phyloP scores from a whole-genome alignment of 64 coral and sea anemone genomes.

The Stichodactyla mertensii region DNA sequence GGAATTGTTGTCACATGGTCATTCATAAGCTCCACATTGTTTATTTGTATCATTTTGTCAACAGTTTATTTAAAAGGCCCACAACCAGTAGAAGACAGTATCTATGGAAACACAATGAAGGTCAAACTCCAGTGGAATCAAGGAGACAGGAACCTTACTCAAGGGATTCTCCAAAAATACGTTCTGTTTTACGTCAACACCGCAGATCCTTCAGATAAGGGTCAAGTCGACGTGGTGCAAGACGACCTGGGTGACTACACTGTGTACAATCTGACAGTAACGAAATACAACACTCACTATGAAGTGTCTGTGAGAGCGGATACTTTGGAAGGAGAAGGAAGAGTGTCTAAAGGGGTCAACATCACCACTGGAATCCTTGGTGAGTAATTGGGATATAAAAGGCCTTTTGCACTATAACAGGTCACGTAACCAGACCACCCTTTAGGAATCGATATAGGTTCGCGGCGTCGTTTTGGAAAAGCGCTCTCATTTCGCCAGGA shows the following conservation, averaged over 20 bases:
- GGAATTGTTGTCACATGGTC: no score
- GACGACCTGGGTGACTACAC: not conserved
- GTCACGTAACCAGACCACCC: no score
- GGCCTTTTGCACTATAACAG: no score
- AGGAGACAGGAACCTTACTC: not conserved
- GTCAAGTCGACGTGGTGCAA: not conserved
- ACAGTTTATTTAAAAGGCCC: not conserved
- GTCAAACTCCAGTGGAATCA: not conserved
- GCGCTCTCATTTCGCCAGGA: no score
- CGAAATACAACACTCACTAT: not conserved
- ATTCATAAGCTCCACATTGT: no score
- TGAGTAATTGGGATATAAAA: not conserved
- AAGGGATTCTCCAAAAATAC: not conserved
- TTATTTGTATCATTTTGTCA: not conserved
- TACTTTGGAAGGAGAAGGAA: constrained; percentile 1
- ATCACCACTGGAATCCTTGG: constrained; percentile 3
- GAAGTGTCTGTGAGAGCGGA: not conserved
- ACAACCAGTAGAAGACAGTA: not conserved
- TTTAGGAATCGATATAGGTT: no score
- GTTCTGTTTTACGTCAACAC: not conserved
- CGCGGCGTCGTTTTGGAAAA: no score
- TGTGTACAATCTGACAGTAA: not conserved
- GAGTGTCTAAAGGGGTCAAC: not conserved
- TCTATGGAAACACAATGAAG: not conserved
- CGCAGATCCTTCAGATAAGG: not conserved